Conservation (phyloP, 1,140 invertebrate species). For the Nylanderia fulva region DNA sequence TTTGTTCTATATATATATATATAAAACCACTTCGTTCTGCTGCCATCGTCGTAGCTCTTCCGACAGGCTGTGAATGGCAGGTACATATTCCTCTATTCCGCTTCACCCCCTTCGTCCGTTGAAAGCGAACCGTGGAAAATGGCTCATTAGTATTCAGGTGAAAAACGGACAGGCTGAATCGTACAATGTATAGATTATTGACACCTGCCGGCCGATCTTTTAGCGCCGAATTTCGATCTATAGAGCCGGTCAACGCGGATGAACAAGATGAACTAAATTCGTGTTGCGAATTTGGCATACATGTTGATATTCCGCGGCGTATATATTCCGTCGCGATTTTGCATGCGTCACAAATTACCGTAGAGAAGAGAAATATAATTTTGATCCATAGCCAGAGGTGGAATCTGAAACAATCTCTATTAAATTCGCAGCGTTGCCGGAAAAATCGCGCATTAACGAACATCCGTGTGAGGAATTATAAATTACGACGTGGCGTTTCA, state of each 20-base stretch:
- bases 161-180: slow-evolving; percentile 59
- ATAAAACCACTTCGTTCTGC: slow-evolving; percentile 44
- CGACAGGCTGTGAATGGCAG: slow-evolving; percentile 63
- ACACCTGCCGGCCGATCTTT: slow-evolving; percentile 51
- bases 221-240: slow-evolving; percentile 34
- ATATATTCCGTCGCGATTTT: slow-evolving; percentile 25
- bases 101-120: slow-evolving; percentile 46
- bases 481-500: background rate
- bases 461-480: background rate
- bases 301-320: slow-evolving; percentile 24
- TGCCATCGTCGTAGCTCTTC: slow-evolving; percentile 32
- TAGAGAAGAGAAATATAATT: slow-evolving; percentile 30
- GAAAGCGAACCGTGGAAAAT: slow-evolving; percentile 54
- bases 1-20: slow-evolving; percentile 22
- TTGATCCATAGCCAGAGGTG: slow-evolving; percentile 31
- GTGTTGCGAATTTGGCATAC: slow-evolving; percentile 47
- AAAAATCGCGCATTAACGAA: slow-evolving; percentile 29
- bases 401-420: slow-evolving; percentile 37
- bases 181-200: slow-evolving; percentile 57
- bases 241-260: background rate
- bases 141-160: slow-evolving; percentile 63
- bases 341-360: slow-evolving; percentile 40
- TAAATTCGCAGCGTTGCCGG: background rate
- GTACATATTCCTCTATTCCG: slow-evolving; percentile 58
- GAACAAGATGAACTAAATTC: slow-evolving; percentile 48